Conservation (phyloP, 2,113 vertebrate genomes). For the Tragelaphus strepsiceros region DNA sequence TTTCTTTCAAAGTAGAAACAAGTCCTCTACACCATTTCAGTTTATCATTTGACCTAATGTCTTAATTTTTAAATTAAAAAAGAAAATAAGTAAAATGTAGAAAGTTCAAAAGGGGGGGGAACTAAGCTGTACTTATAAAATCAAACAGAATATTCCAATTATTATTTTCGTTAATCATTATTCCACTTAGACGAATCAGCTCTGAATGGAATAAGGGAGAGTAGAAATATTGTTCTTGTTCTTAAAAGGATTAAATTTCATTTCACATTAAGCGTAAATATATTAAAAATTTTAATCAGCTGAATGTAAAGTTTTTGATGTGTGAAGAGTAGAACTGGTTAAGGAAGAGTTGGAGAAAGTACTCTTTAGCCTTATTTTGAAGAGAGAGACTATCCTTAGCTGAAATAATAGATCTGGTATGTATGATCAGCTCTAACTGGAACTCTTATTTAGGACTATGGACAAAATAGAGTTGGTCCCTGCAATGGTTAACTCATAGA, state of each 20-base stretch:
- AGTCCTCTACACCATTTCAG: not conserved
- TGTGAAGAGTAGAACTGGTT: not conserved
- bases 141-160: not conserved
- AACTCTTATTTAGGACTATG: not conserved
- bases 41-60: not conserved
- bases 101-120: not conserved
- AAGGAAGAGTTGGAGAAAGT: not conserved
- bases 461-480: not conserved
- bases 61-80: not conserved
- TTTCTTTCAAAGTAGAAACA: not conserved
- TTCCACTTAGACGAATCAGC: not conserved
- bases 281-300: not conserved
- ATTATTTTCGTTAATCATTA: not conserved
- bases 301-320: not conserved
- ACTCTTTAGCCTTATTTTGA: not conserved
- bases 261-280: not conserved
- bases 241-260: not conserved
- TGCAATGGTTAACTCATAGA: not conserved
- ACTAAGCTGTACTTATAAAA: not conserved
- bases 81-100: not conserved
- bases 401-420: not conserved
- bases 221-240: not conserved
- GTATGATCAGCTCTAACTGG: not conserved
- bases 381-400: not conserved
- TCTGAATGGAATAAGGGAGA: not conserved